Evolutionary conservation across 2,888 invertebrate species (phyloP).

Genomic region (Hecatera dysodea): DNA sequence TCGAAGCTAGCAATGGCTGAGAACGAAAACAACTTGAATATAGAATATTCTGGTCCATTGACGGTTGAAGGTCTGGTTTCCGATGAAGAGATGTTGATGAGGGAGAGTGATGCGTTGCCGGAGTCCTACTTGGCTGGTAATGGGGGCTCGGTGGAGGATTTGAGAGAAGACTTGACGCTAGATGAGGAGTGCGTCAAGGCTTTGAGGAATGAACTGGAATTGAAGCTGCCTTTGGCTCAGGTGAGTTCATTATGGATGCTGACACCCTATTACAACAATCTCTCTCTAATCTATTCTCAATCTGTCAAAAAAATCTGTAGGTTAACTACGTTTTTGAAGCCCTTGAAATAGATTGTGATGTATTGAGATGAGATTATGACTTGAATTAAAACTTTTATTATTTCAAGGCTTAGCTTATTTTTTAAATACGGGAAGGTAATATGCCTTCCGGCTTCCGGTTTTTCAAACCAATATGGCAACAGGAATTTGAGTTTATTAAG

Average conservation of each 20-base stretch:
- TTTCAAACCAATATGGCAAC: not conserved
- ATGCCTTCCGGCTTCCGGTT: too few species aligned
- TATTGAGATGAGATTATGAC: too few species aligned
- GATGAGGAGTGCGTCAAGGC: conserved; percentile 94
- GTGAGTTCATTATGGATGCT: conserved; percentile 73
- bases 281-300: too few species aligned
- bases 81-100: conserved; percentile 73
- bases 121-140: conserved; percentile 87
- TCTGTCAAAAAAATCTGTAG: too few species aligned
- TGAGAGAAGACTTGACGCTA: conserved; percentile 91
- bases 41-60: conserved; percentile 87
- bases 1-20: conserved; percentile 88
- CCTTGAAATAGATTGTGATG: too few species aligned
- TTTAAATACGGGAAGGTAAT: too few species aligned
- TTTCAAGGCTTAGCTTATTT: too few species aligned
- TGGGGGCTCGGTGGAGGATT: conserved; percentile 87
- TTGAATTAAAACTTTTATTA: too few species aligned
- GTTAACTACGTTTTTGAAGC: too few species aligned
- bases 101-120: conserved; percentile 76
- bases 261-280: not conserved
- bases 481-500: not conserved
- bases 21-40: conserved; percentile 89
- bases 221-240: conserved; percentile 93
- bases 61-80: conserved; percentile 79
- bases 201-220: conserved; percentile 92